Conservation (phyloP, 2,113 vertebrate genomes). For the Archocentrus centrarchus region DNA sequence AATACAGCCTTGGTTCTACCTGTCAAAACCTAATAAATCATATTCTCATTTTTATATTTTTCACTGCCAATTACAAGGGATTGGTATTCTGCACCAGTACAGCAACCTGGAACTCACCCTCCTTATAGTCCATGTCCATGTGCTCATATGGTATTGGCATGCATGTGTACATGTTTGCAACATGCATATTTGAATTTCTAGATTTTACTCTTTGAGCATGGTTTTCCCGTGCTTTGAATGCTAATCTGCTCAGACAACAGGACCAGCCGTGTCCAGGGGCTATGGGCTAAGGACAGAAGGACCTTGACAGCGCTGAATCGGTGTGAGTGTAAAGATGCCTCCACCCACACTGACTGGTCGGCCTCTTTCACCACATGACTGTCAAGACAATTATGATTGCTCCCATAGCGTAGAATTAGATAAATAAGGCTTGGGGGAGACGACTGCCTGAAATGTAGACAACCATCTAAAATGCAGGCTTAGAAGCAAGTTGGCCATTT, state of each 20-base stretch:
- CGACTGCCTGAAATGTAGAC: conserved; percentile 24
- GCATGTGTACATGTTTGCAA: background rate
- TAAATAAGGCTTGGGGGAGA: conserved; percentile 49
- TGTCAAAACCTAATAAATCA: conserved; percentile 28
- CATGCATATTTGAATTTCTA: background rate
- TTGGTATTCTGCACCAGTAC: background rate
- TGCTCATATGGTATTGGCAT: background rate
- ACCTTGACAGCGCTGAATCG: conserved; percentile 69
- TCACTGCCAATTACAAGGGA: background rate
- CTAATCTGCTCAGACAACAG: conserved; percentile 78
- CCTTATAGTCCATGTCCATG: background rate
- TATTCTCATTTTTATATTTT: background rate
- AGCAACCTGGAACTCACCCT: background rate
- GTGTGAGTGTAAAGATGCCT: conserved; percentile 57
- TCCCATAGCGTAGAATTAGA: conserved; percentile 43
- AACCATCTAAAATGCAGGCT: conserved; percentile 23
- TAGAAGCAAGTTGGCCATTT: conserved; percentile 11
- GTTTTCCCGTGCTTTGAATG: conserved; percentile 56
- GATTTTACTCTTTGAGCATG: conserved; percentile 28
- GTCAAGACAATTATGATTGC: conserved; percentile 71
- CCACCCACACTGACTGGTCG: conserved; percentile 46
- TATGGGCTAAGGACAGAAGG: conserved; percentile 70
- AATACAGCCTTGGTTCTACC: conserved; percentile 33
- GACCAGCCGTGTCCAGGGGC: conserved; percentile 67
- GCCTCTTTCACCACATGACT: conserved; percentile 53